Evolutionary conservation across 2,888 invertebrate species (phyloP), one percentile per base, ranked within the genome.

Genomic region (Dynastes tityus): DNA sequence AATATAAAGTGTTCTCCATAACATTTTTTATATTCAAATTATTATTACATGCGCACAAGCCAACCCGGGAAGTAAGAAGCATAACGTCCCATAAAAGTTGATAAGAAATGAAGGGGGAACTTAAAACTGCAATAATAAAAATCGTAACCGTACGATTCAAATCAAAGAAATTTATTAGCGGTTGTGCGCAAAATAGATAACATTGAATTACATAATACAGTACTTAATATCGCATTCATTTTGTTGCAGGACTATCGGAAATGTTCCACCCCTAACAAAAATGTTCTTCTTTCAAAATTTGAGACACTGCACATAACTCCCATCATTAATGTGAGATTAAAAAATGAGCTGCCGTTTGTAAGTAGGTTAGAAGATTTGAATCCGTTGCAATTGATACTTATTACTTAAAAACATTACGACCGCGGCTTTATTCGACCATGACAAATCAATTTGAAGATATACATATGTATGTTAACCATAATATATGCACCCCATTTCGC

Each of bases 381-480:
- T 81, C 81, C 80, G 16, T 85, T 84, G 86, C 84, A 84, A 85
- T 86, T 85, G 88, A 89, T 88, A 86, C 84, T 88, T 88, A 89
- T 89, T 88, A 85, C 83, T 81, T 85, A 85, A 88, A 88, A 88
- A 88, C 87, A 88, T 87, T 86, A 87, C 85, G 84, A 87, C 86
- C 87, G 86, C 87, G 86, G 86, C 88, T 87, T 86, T 86, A 85
- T 87, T 88, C 88, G 87, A 83, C 88, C 88, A 88, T 89, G 89
- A 89, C 89, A 89, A 89, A 89, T 89, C 89, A 89, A 89, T 89
- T 89, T 88, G 88, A 88, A 88, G 88, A 89, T 88, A 89, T 89
- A 89, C 88, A 89, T 89, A 89, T 89, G 88, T 89, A 89, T 89
- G 88, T 83, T 80, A 79, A 82, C 79, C 82, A 82, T 88, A 88